phyloP scores from a whole-genome alignment of 2,888 invertebrate genomes.

The Anagyrus pseudococci region DNA sequence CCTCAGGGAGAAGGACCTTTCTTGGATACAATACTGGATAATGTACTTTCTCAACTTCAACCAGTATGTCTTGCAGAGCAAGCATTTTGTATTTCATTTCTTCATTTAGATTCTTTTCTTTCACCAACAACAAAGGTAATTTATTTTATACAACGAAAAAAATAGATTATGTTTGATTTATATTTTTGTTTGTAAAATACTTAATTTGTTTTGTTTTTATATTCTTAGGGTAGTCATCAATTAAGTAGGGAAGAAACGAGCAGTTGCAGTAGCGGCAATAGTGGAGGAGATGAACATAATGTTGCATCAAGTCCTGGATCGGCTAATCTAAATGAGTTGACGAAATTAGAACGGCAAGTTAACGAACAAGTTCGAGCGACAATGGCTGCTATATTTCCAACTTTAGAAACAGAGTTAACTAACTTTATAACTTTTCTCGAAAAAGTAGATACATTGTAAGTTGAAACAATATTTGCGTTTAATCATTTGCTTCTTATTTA shows the following conservation, averaged over 20 bases:
- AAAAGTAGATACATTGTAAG: conserved; percentile 88
- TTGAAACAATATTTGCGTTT: conserved; percentile 48
- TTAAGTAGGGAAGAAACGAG: conserved; percentile 27
- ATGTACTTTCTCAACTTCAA: conserved; percentile 87
- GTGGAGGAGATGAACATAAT: conserved; percentile 52
- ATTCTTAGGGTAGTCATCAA: conserved; percentile 15
- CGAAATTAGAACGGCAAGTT: conserved; percentile 72
- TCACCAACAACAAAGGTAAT: conserved; percentile 48
- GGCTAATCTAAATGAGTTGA: conserved; percentile 50
- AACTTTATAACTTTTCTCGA: conserved; percentile 87
- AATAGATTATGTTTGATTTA: neutral
- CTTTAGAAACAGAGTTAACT: conserved; percentile 85
- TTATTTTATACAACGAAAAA: neutral
- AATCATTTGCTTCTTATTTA: conserved; percentile 22
- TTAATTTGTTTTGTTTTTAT: no score
- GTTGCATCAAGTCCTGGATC: conserved; percentile 56
- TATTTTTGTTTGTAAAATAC: neutral
- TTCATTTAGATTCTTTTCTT: conserved; percentile 74
- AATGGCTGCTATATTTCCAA: conserved; percentile 89
- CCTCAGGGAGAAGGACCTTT: conserved; percentile 57
- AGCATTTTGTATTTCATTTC: conserved; percentile 92
- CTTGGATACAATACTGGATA: conserved; percentile 76
- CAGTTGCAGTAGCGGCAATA: conserved; percentile 44
- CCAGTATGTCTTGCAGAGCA: conserved; percentile 93
- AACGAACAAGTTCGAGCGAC: conserved; percentile 83